Percentiles rank a stretch among this genome's conserved stretches.
Evolutionary conservation across 2,888 invertebrate genomes (phyloP).

Genomic region (Serripes groenlandicus): DNA sequence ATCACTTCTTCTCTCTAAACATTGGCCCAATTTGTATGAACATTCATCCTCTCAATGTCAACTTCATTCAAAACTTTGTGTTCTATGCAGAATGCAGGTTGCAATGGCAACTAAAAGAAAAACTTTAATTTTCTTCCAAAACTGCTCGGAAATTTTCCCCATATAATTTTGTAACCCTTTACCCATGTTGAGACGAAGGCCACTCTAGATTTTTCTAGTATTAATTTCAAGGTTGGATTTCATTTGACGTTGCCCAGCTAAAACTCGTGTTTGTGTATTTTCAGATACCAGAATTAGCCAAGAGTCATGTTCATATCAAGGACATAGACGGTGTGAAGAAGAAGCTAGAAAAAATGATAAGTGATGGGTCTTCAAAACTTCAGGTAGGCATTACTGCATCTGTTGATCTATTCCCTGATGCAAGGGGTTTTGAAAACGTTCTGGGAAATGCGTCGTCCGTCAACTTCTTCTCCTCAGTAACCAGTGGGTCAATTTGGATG

Average conservation of each 20-base stretch:
- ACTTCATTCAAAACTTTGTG: too few relatives aligned
- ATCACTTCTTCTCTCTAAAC: too few relatives aligned
- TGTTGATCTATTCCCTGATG: not conserved
- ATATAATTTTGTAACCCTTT: not conserved
- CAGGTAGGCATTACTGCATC: conserved; percentile 83
- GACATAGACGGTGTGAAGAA: conserved; percentile 87
- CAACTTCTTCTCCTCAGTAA: too few relatives aligned
- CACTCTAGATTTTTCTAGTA: too few relatives aligned
- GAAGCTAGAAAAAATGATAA: conserved; percentile 88
- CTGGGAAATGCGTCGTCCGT: too few relatives aligned
- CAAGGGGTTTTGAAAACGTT: not conserved
- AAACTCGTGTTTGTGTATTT: not conserved
- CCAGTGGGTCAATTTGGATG: too few relatives aligned
- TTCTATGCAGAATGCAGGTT: not conserved
- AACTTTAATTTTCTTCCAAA: not conserved
- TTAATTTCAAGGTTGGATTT: not conserved
- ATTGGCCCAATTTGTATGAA: too few relatives aligned
- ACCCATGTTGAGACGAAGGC: not conserved
- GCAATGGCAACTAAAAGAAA: too few relatives aligned
- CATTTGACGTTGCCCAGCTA: not conserved
- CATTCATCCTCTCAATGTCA: too few relatives aligned
- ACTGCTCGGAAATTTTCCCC: not conserved
- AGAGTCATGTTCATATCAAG: conserved; percentile 76
- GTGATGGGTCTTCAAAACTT: conserved; percentile 89
- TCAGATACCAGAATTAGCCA: conserved; percentile 60